Evolutionary conservation across 2,888 invertebrate species (phyloP), one percentile per base, ranked within the genome.

Genomic region (Pyrochroa serraticornis): DNA sequence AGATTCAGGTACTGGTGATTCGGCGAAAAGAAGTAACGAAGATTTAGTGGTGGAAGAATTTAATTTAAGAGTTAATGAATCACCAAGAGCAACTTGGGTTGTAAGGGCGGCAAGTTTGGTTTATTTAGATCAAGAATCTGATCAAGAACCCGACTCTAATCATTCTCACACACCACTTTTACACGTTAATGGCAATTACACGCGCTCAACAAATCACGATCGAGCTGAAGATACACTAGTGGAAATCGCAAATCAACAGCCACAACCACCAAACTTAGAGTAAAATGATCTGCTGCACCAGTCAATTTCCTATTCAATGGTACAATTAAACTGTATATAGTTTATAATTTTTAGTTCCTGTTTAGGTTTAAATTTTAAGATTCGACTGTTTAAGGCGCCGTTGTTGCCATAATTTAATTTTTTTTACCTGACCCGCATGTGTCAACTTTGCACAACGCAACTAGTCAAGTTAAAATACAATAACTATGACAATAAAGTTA

Each of bases 1-100:
- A 79, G 91, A 91, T 74, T 90, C 90, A 79, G 91, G 91, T 41
- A 91, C 90, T 49, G 91, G 91, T 49, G 90, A 91, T 76, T 90
- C 90, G 47, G 89, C 89, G 22, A 89, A 89, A 80, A 84, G 87
- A 66, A 88, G 89, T 64, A 90, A 74, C 52, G 79, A 79, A 53
- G 79, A 80, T 67, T 69, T 79, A 41, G 71, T 71, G 35, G 75
- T 75, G 2, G 77, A 77, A 42, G 77, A 77, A 52, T 76, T 71
- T 53, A 69, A 71, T 2, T 57, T 74, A 44, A 73, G 75, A 13
- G 70, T 55, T 12, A 45, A 58, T 6, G 53, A 54, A 14, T 41
- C 47, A 10, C 35, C 53, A 8, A 30, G 41, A 37, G 39, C 35
- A n/a, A 22, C 46, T 22, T 59, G 59, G 59, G 33, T 31, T 36